These are phyloP conservation scores for Agapetus fuscipes DNA, from an alignment of 2,888 invertebrate genomes.

Conservation along the genomic window DNA sequence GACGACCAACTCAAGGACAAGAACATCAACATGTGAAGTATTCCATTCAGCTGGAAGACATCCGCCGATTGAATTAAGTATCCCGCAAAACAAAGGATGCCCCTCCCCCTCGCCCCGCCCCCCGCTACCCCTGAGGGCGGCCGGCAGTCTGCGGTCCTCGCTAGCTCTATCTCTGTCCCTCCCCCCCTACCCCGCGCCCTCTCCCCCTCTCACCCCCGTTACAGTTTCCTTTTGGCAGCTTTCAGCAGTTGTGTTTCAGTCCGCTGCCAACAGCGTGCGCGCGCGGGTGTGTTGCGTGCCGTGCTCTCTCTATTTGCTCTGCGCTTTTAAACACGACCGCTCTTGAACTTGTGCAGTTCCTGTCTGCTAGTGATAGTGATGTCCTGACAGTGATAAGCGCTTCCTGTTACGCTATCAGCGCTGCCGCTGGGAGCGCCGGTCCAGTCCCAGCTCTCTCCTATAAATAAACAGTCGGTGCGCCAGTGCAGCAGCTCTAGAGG, in stretches of 20 bases:
- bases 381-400: too few species aligned
- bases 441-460: too few species aligned
- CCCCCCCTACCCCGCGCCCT: too few species aligned
- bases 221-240: too few species aligned
- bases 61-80: conserved; percentile 15
- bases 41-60: conserved; percentile 11
- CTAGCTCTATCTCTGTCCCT: neutral
- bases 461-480: too few species aligned
- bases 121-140: neutral
- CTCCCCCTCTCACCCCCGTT: too few species aligned
- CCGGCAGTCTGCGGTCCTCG: neutral
- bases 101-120: conserved; percentile 5
- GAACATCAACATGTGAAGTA: conserved; percentile 12
- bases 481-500: too few species aligned
- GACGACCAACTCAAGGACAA: conserved; percentile 1
- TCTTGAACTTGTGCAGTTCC: neutral
- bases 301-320: neutral
- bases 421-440: too few species aligned
- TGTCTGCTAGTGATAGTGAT: too few species aligned
- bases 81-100: conserved; percentile 16
- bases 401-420: too few species aligned
- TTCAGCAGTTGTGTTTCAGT: too few species aligned
- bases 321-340: neutral
- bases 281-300: neutral
- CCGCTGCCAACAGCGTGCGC: neutral